Evolutionary conservation across 2,113 vertebrate species (phyloP).

Genomic region (Heloderma charlesbogerti): DNA sequence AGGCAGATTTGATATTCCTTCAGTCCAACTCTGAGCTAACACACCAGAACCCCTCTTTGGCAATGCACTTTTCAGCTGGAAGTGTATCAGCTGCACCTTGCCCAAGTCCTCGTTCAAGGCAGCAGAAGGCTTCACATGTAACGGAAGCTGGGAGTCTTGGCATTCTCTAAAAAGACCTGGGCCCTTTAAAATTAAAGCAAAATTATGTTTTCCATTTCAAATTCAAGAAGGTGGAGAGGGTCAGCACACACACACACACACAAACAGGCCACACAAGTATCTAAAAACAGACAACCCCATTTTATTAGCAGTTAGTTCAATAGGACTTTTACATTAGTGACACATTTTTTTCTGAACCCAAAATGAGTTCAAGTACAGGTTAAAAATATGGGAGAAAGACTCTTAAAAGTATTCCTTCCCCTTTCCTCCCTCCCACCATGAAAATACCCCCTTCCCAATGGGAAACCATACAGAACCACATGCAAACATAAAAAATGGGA

Average conservation of each 20-base stretch:
- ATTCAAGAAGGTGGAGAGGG: background rate
- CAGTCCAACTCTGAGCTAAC: background rate
- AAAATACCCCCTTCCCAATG: background rate
- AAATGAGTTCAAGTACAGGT: conserved; percentile 60
- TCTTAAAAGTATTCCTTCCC: conserved; percentile 48
- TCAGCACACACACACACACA: background rate
- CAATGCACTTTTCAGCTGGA: background rate
- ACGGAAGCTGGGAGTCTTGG: background rate
- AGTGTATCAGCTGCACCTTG: background rate
- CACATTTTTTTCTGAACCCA: conserved; percentile 55
- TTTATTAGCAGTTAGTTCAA: conserved; percentile 82
- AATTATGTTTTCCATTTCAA: background rate
- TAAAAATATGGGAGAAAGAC: conserved; percentile 43
- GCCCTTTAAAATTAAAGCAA: background rate
- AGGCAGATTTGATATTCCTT: background rate
- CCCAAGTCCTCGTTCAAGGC: background rate
- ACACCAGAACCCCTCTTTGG: background rate
- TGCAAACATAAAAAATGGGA: conserved; percentile 56
- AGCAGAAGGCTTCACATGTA: background rate
- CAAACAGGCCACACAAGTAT: conserved; percentile 38
- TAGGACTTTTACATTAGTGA: conserved; percentile 65
- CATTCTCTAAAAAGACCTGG: background rate
- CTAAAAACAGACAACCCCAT: conserved; percentile 77
- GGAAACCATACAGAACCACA: conserved; percentile 66
- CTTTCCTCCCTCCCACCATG: conserved; percentile 45